Evolutionary conservation across 2,888 invertebrate species (phyloP).

Genomic region (Catocala nupta): DNA sequence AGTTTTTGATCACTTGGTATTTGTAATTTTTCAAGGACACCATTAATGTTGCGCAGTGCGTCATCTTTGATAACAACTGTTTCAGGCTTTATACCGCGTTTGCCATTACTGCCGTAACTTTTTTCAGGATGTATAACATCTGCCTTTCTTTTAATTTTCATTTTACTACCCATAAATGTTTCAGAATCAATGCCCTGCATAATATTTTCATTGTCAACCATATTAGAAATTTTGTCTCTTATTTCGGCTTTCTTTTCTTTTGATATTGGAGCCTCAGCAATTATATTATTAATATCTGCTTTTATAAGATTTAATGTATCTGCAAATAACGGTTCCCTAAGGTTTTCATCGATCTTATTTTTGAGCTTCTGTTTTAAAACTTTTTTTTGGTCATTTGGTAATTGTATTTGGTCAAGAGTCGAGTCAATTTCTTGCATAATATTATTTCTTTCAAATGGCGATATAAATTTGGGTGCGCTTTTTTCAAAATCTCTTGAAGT

Average conservation of each 20-base stretch:
- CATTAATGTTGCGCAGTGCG: not conserved
- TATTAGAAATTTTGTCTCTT: conserved; percentile 1
- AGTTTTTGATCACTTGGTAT: not conserved
- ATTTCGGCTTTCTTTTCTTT: conserved; percentile 10
- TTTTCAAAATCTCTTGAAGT: not conserved
- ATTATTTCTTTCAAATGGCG: not conserved
- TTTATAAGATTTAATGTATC: not conserved
- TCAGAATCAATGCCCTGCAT: too few relatives aligned
- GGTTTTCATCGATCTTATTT: not conserved
- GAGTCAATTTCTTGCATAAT: not conserved
- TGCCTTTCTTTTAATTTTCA: too few relatives aligned
- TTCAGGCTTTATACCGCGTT: not conserved
- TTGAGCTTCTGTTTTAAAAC: conserved; percentile 6
- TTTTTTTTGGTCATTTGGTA: not conserved
- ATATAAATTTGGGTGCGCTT: too few relatives aligned
- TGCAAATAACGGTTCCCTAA: not conserved
- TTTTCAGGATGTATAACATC: too few relatives aligned
- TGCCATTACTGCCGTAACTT: too few relatives aligned
- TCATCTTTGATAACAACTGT: not conserved
- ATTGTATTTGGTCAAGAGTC: not conserved
- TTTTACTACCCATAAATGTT: too few relatives aligned
- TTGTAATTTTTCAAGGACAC: not conserved
- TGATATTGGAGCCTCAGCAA: not conserved
- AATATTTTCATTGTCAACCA: conserved; percentile 4
- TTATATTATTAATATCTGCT: not conserved